Evolutionary conservation across 2,888 invertebrate genomes (phyloP).

Genomic region (Taphrorychus bicolor): DNA sequence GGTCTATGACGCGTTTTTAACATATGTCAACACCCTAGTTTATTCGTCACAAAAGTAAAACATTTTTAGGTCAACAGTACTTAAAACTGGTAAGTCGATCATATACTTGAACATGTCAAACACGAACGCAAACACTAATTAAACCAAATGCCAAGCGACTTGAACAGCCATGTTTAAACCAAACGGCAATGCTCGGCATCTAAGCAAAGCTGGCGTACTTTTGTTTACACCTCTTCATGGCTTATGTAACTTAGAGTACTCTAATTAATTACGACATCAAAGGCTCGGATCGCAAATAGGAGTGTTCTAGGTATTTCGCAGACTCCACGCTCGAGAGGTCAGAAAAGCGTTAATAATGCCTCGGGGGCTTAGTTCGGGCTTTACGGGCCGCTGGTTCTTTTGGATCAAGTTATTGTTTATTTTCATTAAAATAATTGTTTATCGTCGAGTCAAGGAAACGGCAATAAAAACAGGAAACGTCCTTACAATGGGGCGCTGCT

Average conservation of each 20-base stretch:
- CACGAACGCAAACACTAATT: not conserved
- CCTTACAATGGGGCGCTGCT: not conserved
- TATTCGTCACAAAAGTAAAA: too few species aligned
- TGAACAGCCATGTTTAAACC: not conserved
- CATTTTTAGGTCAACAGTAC: too few species aligned
- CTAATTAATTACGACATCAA: constrained; percentile 23
- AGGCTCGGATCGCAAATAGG: constrained; percentile 9
- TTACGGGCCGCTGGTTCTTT: constrained; percentile 2
- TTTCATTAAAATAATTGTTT: not conserved
- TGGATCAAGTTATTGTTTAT: not conserved
- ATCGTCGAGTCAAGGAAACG: not conserved
- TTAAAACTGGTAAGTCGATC: too few species aligned
- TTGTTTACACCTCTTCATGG: not conserved
- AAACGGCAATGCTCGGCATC: not conserved
- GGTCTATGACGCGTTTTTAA: too few species aligned
- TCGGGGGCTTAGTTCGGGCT: not conserved
- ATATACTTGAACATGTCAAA: too few species aligned
- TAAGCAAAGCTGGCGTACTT: not conserved
- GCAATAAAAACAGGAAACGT: not conserved
- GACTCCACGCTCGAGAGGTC: not conserved
- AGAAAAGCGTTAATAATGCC: constrained; percentile 4
- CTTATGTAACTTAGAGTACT: constrained; percentile 12
- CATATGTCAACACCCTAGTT: too few species aligned
- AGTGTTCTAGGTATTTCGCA: not conserved
- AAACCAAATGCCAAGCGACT: not conserved